Percentiles rank a stretch among this genome's conserved stretches.
Conservation (phyloP, 2,888 invertebrate genomes). For the Pyralis farinalis region DNA sequence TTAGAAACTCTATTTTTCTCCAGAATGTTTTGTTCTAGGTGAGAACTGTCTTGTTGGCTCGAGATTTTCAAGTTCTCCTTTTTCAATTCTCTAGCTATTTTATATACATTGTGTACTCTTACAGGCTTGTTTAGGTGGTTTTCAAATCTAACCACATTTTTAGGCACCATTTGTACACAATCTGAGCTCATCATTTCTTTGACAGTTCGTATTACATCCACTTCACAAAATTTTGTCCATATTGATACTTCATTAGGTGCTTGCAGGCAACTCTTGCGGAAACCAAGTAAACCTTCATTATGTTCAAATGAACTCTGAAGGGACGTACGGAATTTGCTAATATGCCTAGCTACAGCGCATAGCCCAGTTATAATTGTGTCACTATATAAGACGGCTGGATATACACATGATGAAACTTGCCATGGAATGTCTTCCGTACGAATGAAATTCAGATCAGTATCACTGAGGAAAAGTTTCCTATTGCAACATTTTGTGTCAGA, state of each 20-base stretch:
- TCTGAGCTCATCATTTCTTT: conserved; percentile 51
- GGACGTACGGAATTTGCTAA: conserved; percentile 41
- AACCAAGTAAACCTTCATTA: conserved; percentile 85
- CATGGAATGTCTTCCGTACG: conserved; percentile 59
- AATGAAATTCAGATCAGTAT: conserved; percentile 47
- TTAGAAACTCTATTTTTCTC: conserved; percentile 41
- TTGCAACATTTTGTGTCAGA: conserved; percentile 24
- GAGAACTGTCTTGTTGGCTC: no score
- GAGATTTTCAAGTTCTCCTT: conserved; percentile 42
- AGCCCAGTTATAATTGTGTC: conserved; percentile 87
- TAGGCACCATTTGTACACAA: conserved; percentile 74
- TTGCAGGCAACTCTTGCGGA: conserved; percentile 88
- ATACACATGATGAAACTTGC: conserved; percentile 71
- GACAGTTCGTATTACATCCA: conserved; percentile 85
- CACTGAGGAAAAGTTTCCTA: conserved; percentile 37
- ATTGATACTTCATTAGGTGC: conserved; percentile 92
- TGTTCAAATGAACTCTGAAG: conserved; percentile 39
- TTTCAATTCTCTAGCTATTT: conserved; percentile 82
- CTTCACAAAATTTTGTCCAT: conserved; percentile 96
- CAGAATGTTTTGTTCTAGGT: conserved; percentile 17
- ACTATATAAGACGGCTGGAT: conserved; percentile 83
- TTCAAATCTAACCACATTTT: conserved; percentile 89
- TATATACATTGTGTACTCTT: conserved; percentile 91
- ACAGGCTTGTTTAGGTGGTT: conserved; percentile 91
- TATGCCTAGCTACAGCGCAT: conserved; percentile 83